phyloP scores from a whole-genome alignment of 2,888 invertebrate species.

The Pristionchus japonicus region DNA sequence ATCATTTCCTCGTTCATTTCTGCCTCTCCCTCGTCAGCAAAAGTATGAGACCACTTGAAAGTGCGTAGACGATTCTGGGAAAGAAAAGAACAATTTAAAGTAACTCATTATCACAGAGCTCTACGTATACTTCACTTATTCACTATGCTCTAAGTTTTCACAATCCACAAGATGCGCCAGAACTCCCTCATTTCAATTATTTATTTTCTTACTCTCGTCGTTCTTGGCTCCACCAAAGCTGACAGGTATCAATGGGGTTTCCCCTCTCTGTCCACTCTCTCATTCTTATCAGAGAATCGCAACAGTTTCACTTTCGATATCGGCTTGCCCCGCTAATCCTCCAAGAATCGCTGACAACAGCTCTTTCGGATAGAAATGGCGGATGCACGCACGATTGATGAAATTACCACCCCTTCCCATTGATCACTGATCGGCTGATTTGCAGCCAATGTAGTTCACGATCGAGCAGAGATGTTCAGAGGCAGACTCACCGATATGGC shows the following conservation, averaged over 20 bases:
- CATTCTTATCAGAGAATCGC: constrained; percentile 31
- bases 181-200: no score
- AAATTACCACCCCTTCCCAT: background rate
- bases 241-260: constrained; percentile 19
- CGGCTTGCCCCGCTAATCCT: background rate
- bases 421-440: background rate
- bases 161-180: no score
- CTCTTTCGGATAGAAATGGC: background rate
- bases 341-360: background rate
- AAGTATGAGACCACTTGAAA: constrained; percentile 34
- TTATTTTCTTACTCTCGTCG: no score
- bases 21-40: background rate
- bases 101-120: background rate
- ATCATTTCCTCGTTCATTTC: constrained; percentile 36
- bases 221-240: no score
- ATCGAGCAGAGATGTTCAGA: background rate
- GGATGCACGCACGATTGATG: constrained; percentile 7
- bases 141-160: no score
- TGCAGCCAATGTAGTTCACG: background rate
- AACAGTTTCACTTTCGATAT: constrained; percentile 7
- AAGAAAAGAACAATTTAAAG: background rate
- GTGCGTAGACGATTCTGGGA: constrained; percentile 10
- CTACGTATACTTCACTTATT: no score
- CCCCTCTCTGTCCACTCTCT: constrained; percentile 9
- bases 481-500: constrained; percentile 1